Evolutionary conservation across 2,113 vertebrate species (phyloP).

Genomic region (Anseranas semipalmata): DNA sequence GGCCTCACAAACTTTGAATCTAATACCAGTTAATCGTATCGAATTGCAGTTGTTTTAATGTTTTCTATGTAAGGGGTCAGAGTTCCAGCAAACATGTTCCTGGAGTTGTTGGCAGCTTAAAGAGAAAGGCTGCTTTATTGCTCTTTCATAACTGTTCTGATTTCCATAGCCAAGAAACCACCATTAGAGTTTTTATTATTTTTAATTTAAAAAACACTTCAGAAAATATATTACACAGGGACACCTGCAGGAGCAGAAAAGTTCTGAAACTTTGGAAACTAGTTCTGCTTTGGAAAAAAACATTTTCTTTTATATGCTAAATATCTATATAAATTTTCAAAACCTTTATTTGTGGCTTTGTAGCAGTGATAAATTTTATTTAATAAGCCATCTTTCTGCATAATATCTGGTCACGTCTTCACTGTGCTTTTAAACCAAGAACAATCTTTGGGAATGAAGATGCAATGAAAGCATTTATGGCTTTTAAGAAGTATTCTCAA

Average conservation of each 20-base stretch:
- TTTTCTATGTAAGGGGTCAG: conserved; percentile 65
- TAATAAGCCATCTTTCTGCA: conserved; percentile 3
- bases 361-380: background rate
- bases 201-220: conserved; percentile 60
- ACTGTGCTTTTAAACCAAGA: background rate
- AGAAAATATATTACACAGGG: conserved; percentile 6
- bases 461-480: background rate
- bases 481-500: background rate
- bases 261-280: background rate
- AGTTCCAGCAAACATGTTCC: conserved; percentile 67
- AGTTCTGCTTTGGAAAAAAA: background rate
- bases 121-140: conserved; percentile 55
- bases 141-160: conserved; percentile 58
- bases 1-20: conserved; percentile 55
- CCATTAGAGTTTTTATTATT: conserved; percentile 54
- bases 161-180: conserved; percentile 50
- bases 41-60: conserved; percentile 67
- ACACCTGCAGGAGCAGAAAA: conserved; percentile 58
- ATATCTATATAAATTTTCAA: background rate
- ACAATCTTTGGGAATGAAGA: background rate
- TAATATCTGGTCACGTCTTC: background rate
- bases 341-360: background rate
- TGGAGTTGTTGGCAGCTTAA: conserved; percentile 60
- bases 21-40: conserved; percentile 66
- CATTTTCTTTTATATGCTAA: background rate